Percentiles rank a stretch among this genome's conserved stretches.
phyloP scores from a whole-genome alignment of 2,113 vertebrate genomes.

The Irena cyanogastra region DNA sequence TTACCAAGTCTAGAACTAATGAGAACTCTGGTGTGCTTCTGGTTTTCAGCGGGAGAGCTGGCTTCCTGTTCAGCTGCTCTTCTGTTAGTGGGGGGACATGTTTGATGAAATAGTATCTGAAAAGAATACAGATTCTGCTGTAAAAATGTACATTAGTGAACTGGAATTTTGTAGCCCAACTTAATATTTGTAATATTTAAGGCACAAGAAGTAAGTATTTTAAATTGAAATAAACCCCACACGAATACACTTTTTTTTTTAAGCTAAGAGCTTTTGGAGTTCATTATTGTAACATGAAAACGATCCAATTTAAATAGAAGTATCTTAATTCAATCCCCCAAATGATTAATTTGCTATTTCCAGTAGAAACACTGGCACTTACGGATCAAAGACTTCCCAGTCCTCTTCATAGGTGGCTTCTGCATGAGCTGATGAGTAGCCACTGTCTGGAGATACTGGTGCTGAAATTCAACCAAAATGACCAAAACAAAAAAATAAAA shows the following conservation, averaged over 20 bases:
- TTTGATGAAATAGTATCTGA: conserved; percentile 98
- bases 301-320: not conserved
- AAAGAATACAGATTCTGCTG: conserved; percentile 12
- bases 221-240: not conserved
- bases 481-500: conserved; percentile 43
- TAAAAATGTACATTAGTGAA: not conserved
- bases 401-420: conserved; percentile 97
- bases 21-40: conserved; percentile 98
- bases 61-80: conserved; percentile 96
- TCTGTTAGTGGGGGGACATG: conserved; percentile 96
- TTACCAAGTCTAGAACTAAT: conserved; percentile 94
- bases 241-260: not conserved
- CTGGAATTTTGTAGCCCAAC: not conserved
- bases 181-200: not conserved
- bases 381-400: conserved; percentile 99
- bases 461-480: conserved; percentile 74
- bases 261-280: not conserved
- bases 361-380: conserved; percentile 61
- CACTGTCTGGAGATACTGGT: conserved; percentile 87
- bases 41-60: conserved; percentile 95
- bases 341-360: not conserved
- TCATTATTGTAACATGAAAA: not conserved
- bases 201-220: not conserved
- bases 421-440: conserved; percentile 88
- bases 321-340: not conserved